Evolutionary conservation across 2,888 invertebrate genomes (phyloP).

Genomic region (Nephrotoma guestfalica): DNA sequence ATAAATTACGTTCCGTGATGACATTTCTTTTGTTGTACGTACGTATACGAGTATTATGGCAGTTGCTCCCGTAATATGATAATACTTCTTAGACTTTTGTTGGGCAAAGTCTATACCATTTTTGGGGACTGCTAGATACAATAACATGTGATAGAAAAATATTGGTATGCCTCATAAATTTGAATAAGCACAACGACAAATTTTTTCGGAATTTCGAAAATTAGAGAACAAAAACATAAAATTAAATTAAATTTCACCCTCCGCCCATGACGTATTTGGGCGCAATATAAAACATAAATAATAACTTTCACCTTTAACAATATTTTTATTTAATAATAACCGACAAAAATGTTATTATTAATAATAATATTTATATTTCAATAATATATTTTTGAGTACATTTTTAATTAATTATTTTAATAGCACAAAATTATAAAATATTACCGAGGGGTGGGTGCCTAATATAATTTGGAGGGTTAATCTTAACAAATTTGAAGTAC

Average conservation of each 20-base stretch:
- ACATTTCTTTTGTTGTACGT: not conserved
- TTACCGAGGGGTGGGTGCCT: not conserved
- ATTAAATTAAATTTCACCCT: not conserved
- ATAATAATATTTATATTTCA: not conserved
- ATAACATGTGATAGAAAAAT: not conserved
- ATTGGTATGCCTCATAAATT: not conserved
- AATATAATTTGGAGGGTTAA: not conserved
- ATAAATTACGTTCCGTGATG: not conserved
- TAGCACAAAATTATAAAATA: not conserved
- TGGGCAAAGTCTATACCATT: too few species aligned
- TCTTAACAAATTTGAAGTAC: not conserved
- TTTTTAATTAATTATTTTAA: not conserved
- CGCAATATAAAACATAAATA: not conserved
- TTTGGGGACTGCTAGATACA: not conserved
- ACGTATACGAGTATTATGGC: not conserved
- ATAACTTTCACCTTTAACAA: not conserved
- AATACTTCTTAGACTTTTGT: not conserved
- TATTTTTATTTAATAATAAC: not conserved
- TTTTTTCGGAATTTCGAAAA: not conserved
- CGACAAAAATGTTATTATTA: not conserved
- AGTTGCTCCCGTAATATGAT: not conserved
- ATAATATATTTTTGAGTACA: not conserved
- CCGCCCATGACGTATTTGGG: not conserved
- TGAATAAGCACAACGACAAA: not conserved
- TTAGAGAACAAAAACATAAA: not conserved